Percentiles rank a stretch among this genome's conserved stretches.
Conservation (phyloP, 2,797 vertebrate species). For the Falco columbarius region DNA sequence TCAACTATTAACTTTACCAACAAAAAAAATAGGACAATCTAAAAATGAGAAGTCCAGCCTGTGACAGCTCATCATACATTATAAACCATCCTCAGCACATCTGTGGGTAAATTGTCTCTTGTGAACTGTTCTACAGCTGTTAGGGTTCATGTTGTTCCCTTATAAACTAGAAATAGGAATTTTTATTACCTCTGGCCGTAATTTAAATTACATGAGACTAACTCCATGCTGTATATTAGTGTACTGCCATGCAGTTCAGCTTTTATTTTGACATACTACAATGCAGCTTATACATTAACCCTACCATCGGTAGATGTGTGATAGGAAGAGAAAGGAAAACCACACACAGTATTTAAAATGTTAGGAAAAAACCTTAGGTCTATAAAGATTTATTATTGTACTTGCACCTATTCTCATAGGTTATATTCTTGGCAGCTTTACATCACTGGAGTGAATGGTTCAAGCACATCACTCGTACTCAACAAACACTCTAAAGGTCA, state of each 20-base stretch:
- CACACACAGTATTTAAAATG: constrained; percentile 17
- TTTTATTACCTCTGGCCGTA: constrained; percentile 57
- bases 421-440: constrained; percentile 62
- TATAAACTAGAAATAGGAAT: constrained; percentile 55
- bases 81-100: constrained; percentile 26
- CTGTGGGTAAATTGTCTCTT: constrained; percentile 40
- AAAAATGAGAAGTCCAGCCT: constrained; percentile 12
- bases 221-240: background rate
- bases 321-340: constrained; percentile 22
- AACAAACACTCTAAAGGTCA: constrained; percentile 65
- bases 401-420: constrained; percentile 51
- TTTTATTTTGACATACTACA: constrained; percentile 21
- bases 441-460: constrained; percentile 52
- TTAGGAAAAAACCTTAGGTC: constrained; percentile 35
- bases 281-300: background rate
- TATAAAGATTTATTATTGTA: constrained; percentile 53
- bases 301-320: background rate
- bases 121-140: constrained; percentile 56
- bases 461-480: background rate
- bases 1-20: background rate
- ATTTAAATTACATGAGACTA: constrained; percentile 53
- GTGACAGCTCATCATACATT: constrained; percentile 37
- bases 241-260: background rate
- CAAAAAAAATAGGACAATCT: background rate
- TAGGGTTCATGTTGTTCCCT: constrained; percentile 44